Base-by-base conservation (phyloP, 2,113 vertebrate species). In the Rhinoderma darwinii region DNA sequence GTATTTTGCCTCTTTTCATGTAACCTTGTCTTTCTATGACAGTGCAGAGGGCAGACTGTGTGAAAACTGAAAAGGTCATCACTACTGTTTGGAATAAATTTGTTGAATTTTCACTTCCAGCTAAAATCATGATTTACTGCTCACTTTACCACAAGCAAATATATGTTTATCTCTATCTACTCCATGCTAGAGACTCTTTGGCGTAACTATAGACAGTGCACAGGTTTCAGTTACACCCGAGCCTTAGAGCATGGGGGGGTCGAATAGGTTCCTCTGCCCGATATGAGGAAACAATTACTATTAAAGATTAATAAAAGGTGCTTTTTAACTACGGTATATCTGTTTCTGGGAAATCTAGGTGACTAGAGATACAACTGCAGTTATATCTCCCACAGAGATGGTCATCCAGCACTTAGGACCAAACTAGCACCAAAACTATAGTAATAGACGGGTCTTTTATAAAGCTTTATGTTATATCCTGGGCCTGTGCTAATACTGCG, bases 21-120 rank as follows among this genome's bases (percentile, higher is more conserved):
- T 27, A 35, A 27, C 54, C 22, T 81, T n/a, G 47, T 78, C 25
- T 15, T n/a, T 66, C 27, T 43, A 20, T 43, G 59, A 66, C 11
- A 81, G 56, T 27, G 61, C 25, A 44, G 56, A 82, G 27, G 56
- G 37, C 56, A 44, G 35, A 66, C 6, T 27, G 56, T 43, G 22
- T 27, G 39, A 30, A 18, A 82, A 66, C 35, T 18, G 54, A 61
- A 66, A 82, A 66, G 79, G 56, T 63, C 79, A 44, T 43, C 3
- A 63, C 25, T 66, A 54, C 11, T 35, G 77, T 39, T 59, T 20
- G 51, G 51, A 25, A 41, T 61, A 43, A 14, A 41, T 81, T 14
- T 81, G 78, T 61, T 81, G 78, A 63, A 54, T 81, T 56, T 81
- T 43, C 35, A 41, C 14, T 27, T 61, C 51, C 12, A 15, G 35